Conservation (phyloP, 2,113 vertebrate genomes). For the Cacatua alba region DNA sequence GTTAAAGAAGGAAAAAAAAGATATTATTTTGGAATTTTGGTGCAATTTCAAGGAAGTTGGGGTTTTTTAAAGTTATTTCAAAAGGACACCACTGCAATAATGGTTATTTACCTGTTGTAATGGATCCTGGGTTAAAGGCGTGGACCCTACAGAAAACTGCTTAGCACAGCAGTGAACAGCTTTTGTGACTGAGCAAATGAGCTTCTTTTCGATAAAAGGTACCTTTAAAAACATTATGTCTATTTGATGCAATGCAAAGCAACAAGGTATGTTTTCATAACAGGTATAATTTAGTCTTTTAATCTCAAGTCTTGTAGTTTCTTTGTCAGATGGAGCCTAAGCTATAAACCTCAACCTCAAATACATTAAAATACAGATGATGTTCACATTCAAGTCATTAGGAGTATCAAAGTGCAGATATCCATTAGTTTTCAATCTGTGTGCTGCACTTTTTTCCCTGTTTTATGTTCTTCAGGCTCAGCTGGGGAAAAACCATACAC, state of each 20-base stretch:
- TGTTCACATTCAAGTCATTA: background rate
- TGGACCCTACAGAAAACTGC: background rate
- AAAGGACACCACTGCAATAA: background rate
- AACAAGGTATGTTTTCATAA: background rate
- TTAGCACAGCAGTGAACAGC: background rate
- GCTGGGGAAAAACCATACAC: background rate
- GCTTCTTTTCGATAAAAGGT: background rate
- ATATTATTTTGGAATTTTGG: background rate
- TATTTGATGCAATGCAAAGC: background rate
- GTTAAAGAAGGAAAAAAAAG: background rate
- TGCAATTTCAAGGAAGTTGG: background rate
- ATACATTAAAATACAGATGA: background rate
- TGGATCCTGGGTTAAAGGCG: background rate
- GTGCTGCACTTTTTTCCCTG: background rate
- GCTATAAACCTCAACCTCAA: background rate
- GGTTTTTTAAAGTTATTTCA: background rate
- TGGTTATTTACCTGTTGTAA: background rate
- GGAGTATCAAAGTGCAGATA: background rate
- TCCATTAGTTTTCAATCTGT: background rate
- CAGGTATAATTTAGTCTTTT: background rate
- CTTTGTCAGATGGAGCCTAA: background rate
- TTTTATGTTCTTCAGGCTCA: background rate
- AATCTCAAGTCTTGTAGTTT: background rate
- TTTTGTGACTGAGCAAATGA: background rate
- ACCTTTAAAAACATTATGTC: background rate